A percentile compares a stretch with the other conserved stretches of the same genome.
phyloP scores from a whole-genome alignment of 2,888 invertebrate genomes.

The Melolontha melolontha region DNA sequence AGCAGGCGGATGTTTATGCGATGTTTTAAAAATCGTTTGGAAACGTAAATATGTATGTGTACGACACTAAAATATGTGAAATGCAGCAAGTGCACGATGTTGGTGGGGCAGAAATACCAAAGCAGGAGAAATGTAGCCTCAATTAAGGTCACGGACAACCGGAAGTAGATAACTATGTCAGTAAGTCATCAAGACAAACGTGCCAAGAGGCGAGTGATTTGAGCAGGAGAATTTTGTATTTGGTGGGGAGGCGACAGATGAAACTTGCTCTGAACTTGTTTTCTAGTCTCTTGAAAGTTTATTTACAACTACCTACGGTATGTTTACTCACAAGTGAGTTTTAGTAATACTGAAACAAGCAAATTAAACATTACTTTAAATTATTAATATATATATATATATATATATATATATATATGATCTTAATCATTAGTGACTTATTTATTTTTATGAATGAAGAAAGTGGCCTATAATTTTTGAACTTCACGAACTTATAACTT shows the following conservation, averaged over 20 bases:
- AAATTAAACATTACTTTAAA: too few species aligned
- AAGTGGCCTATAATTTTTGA: too few species aligned
- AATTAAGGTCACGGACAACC: slow-evolving; percentile 57
- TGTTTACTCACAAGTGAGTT: slow-evolving; percentile 3
- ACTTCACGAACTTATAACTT: too few species aligned
- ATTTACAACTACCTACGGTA: slow-evolving; percentile 8
- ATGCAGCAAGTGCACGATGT: slow-evolving; percentile 38
- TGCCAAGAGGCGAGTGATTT: slow-evolving; percentile 43
- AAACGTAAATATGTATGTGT: background rate
- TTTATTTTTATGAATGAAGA: too few species aligned
- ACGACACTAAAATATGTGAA: slow-evolving; percentile 14
- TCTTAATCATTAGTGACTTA: too few species aligned
- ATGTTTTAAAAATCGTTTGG: background rate
- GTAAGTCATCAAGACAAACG: slow-evolving; percentile 58
- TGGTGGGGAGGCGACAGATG: slow-evolving; percentile 18
- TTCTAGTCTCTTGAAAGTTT: slow-evolving; percentile 42
- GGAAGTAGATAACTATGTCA: slow-evolving; percentile 59
- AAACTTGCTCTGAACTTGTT: slow-evolving; percentile 33
- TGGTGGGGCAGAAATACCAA: slow-evolving; percentile 45
- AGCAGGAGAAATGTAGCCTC: slow-evolving; percentile 48
- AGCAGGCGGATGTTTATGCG: background rate
- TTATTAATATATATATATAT: too few species aligned
- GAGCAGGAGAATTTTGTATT: slow-evolving; percentile 16
- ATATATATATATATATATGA: too few species aligned
- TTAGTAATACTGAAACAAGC: too few species aligned